Evolutionary conservation across 2,797 vertebrate genomes (phyloP).

Genomic region (Cossypha niveicapilla): DNA sequence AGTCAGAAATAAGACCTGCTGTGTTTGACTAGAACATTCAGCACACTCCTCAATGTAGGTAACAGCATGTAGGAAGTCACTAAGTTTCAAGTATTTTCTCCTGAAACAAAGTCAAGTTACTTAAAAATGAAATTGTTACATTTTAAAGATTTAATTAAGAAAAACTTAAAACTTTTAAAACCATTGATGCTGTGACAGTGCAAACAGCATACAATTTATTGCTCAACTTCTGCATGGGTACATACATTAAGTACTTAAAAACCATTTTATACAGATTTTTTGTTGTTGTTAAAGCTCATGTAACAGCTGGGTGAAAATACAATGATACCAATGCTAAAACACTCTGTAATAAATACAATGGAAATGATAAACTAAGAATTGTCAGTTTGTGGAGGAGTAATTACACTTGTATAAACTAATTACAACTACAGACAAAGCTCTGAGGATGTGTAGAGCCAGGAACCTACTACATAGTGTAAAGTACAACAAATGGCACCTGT

Average conservation of each 20-base stretch:
- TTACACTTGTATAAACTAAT: slow-evolving; percentile 88
- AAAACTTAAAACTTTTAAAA: slow-evolving; percentile 62
- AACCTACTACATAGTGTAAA: slow-evolving; percentile 81
- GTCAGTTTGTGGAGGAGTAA: slow-evolving; percentile 79
- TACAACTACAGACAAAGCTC: slow-evolving; percentile 85
- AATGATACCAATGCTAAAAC: slow-evolving; percentile 83
- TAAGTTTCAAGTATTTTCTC: background rate
- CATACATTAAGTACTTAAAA: slow-evolving; percentile 81
- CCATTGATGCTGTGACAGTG: slow-evolving; percentile 83
- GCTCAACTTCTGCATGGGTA: slow-evolving; percentile 88
- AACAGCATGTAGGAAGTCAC: background rate
- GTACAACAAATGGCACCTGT: slow-evolving; percentile 85
- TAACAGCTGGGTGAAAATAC: slow-evolving; percentile 83
- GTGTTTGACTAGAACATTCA: background rate
- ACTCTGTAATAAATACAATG: slow-evolving; percentile 89
- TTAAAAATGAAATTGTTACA: background rate
- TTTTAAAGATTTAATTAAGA: slow-evolving; percentile 1
- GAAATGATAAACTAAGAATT: slow-evolving; percentile 79
- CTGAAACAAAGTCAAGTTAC: background rate
- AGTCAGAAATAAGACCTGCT: background rate
- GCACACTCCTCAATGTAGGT: background rate
- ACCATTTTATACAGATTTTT: slow-evolving; percentile 84
- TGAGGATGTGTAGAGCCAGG: slow-evolving; percentile 79
- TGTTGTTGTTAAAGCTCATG: slow-evolving; percentile 85
- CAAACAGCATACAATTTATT: slow-evolving; percentile 96